Base-by-base conservation (phyloP, 2,888 invertebrate genomes). In the Polydesmus complanatus region DNA sequence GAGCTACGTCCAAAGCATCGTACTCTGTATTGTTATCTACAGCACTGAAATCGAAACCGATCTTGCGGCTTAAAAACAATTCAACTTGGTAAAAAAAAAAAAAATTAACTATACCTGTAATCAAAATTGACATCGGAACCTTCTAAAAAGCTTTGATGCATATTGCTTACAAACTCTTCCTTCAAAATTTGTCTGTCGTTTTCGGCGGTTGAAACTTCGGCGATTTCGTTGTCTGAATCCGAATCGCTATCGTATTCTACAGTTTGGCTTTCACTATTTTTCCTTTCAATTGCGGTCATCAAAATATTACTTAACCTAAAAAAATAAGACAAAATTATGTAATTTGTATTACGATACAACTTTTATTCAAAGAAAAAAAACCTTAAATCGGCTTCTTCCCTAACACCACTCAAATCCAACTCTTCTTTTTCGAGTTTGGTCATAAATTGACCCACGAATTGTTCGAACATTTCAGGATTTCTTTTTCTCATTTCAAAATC, bases 401-500 rank as follows among this genome's bases (percentile, higher is more conserved):
- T 56, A 48, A 60, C 61, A 5, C n/a, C 47, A 27, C 14, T 37
- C 37, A 37, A 37, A 67, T 72, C 73, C 83, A 69, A 65, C 53
- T 69, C 67, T 64, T 79, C 78, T 62, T 83, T 82, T 72, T 94
- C 90, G 27, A 84, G 82, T 61, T 85, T 83, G 1, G 85, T 83
- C 65, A 94, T 73, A 73, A 86, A 92, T 69, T 85, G 86, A 0
- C 93, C 95, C 52, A 96, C 79, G 66, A 96, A 77, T 69, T 93
- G 87, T 65, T 95, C 89, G 75, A 90, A 96, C 0, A 95, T 74
- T 58, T 88, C 77, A 1, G 95, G 96, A 73, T 92, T 89, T 63
- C 96, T 77, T 66, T 83, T 84, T 82, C 91, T 89, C 95, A 96
- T 96, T 78, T 91, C 88, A 63, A 82, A 83, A 72, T 95, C 93